Conservation (phyloP, 2,113 vertebrate species). For the Passer montanus region DNA sequence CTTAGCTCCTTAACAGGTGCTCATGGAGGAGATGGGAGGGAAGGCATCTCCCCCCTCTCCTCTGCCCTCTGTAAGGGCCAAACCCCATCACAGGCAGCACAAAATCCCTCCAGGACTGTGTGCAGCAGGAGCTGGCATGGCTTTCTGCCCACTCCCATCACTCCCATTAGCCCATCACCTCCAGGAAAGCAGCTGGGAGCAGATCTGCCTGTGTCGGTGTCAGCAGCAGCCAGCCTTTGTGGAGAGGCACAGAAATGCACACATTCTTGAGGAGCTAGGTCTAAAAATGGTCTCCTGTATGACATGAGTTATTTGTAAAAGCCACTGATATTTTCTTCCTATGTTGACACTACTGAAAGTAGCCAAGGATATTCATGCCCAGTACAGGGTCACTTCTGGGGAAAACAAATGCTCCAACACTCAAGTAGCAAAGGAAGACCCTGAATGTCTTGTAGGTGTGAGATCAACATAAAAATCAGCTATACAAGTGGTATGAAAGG, state of each 20-base stretch:
- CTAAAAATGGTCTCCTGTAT: background rate
- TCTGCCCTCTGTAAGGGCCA: background rate
- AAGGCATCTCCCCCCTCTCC: background rate
- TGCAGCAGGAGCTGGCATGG: background rate
- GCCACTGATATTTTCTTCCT: background rate
- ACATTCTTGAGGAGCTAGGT: background rate
- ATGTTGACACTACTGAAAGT: background rate
- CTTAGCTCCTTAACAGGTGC: constrained; percentile 4
- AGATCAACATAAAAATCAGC: background rate
- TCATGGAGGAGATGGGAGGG: background rate
- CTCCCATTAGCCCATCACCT: background rate
- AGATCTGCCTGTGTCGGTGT: background rate
- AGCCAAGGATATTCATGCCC: background rate
- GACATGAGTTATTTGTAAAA: background rate
- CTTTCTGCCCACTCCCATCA: background rate
- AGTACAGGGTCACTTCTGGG: background rate
- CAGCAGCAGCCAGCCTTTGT: background rate
- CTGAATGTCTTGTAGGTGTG: background rate
- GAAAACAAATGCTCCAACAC: background rate
- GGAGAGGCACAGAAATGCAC: background rate
- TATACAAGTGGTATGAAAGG: background rate
- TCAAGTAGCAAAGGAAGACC: background rate
- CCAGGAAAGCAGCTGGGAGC: background rate
- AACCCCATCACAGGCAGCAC: background rate
- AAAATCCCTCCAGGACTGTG: background rate